A percentile compares a stretch with the other conserved stretches of the same genome.
These are phyloP conservation scores for Danio jaintianensis DNA, from an alignment of 2,797 vertebrate genomes.

Conservation along the genomic window DNA sequence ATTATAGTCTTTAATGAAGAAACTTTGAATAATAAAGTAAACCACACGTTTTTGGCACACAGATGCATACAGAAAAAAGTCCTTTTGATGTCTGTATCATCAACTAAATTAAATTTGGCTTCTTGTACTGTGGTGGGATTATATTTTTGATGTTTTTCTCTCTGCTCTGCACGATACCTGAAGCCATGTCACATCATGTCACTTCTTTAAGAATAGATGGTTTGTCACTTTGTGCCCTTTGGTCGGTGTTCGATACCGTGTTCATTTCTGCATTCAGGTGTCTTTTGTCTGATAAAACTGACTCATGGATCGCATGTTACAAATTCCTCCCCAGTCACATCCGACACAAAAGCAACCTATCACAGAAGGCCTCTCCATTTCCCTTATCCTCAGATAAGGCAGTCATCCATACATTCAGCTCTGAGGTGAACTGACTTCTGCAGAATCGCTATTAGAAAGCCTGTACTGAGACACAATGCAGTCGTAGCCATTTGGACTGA, in stretches of 20 bases:
- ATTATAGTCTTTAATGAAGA: no score
- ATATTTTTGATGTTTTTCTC: slow-evolving; percentile 5
- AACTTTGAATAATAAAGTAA: no score
- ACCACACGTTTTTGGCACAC: no score
- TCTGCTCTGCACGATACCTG: neutral
- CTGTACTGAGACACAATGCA: slow-evolving; percentile 25
- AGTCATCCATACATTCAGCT: slow-evolving; percentile 39
- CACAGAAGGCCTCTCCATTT: slow-evolving; percentile 62
- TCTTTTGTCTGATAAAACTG: slow-evolving; percentile 27
- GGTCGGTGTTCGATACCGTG: slow-evolving; percentile 10
- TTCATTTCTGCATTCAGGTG: slow-evolving; percentile 23
- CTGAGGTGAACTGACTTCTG: slow-evolving; percentile 17
- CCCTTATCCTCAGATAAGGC: slow-evolving; percentile 50
- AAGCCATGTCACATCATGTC: slow-evolving; percentile 14
- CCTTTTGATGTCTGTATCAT: neutral
- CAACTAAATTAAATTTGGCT: neutral
- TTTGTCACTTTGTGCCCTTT: slow-evolving; percentile 8
- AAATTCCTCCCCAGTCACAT: slow-evolving; percentile 48
- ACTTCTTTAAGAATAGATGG: neutral
- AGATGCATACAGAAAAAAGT: no score
- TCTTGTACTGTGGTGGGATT: neutral
- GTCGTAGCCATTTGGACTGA: slow-evolving; percentile 38
- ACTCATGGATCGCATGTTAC: slow-evolving; percentile 16
- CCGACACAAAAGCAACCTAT: slow-evolving; percentile 55
- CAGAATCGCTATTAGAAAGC: slow-evolving; percentile 36